phyloP scores from a whole-genome alignment of 2,113 vertebrate genomes.

The Sander lucioperca region DNA sequence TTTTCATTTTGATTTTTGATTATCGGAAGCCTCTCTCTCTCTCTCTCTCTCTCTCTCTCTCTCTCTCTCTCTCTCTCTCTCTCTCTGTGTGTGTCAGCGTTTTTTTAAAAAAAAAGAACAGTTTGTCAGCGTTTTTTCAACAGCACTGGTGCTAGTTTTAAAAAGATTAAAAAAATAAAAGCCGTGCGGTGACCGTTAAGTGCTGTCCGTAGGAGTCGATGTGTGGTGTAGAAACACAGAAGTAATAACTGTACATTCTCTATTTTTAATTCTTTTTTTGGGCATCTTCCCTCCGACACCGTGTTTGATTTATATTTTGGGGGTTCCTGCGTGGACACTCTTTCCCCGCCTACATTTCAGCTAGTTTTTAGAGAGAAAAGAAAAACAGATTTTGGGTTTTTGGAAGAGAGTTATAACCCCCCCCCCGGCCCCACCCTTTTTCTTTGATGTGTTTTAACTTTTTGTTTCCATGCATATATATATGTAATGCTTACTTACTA shows the following conservation, averaged over 20 bases:
- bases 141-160: constrained; percentile 77
- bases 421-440: background rate
- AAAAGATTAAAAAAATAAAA: constrained; percentile 51
- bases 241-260: constrained; percentile 71
- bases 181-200: constrained; percentile 79
- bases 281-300: constrained; percentile 33
- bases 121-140: constrained; percentile 60
- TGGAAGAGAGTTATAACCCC: constrained; percentile 71
- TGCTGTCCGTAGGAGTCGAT: constrained; percentile 75
- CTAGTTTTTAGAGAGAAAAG: constrained; percentile 66
- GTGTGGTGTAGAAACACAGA: constrained; percentile 70
- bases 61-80: too few species aligned
- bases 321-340: constrained; percentile 50
- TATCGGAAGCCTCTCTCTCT: constrained; percentile 37
- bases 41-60: too few species aligned
- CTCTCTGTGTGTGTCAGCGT: constrained; percentile 42
- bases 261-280: constrained; percentile 25
- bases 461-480: constrained; percentile 77
- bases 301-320: constrained; percentile 5
- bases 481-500: constrained; percentile 84
- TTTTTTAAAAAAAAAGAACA: background rate
- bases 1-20: constrained; percentile 67
- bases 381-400: constrained; percentile 44
- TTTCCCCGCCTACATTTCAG: constrained; percentile 67
- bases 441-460: constrained; percentile 49